phyloP scores from a whole-genome alignment of 2,113 vertebrate genomes.

The Notothenia coriiceps region DNA sequence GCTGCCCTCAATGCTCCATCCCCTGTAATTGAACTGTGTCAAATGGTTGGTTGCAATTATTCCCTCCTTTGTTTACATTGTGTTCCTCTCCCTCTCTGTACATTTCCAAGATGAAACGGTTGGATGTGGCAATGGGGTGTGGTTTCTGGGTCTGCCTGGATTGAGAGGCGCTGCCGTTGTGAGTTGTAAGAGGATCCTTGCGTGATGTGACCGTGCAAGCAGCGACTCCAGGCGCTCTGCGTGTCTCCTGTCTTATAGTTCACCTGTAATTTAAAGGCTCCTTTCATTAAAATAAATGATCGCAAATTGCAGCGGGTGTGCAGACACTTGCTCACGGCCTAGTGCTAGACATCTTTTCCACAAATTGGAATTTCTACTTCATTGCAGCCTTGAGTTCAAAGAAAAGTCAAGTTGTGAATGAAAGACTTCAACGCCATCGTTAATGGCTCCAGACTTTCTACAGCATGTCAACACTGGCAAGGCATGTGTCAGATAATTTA shows the following conservation, averaged over 20 bases:
- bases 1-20: not conserved
- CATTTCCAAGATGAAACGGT: constrained; percentile 12
- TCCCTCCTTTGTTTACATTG: constrained; percentile 14
- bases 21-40: not conserved
- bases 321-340: constrained; percentile 27
- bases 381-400: constrained; percentile 58
- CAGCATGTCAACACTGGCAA: constrained; percentile 65
- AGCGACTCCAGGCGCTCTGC: not conserved
- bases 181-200: constrained; percentile 44
- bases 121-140: constrained; percentile 43
- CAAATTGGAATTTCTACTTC: constrained; percentile 39
- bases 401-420: constrained; percentile 63
- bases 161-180: constrained; percentile 23
- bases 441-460: constrained; percentile 60
- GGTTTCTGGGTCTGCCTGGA: constrained; percentile 43
- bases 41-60: not conserved
- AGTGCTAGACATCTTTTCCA: constrained; percentile 35
- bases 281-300: constrained; percentile 47
- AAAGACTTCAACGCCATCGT: constrained; percentile 58
- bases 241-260: constrained; percentile 6
- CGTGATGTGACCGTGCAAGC: constrained; percentile 1
- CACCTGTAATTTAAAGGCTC: constrained; percentile 36
- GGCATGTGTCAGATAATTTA: constrained; percentile 62
- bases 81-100: constrained; percentile 5
- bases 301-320: constrained; percentile 1